Base-by-base conservation (phyloP, 2,113 vertebrate species). In the Synodontis membranacea region DNA sequence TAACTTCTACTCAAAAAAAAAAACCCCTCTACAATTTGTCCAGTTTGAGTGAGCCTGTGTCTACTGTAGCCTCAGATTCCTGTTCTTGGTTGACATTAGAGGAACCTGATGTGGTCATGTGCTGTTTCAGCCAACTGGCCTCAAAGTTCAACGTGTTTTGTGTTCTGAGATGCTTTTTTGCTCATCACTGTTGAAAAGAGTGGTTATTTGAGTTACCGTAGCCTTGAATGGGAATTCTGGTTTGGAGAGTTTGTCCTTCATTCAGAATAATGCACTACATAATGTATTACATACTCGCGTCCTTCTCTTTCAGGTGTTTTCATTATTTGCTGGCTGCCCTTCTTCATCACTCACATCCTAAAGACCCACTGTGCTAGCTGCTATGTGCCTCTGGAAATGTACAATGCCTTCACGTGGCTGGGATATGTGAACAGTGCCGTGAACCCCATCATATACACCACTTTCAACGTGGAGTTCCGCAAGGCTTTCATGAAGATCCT, bases 401-500 rank as follows among this genome's bases (percentile, higher is more conserved):
- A 99, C 93, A 99, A 96, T 48, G 97, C 97, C 89, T 99, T 97
- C 91, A 99, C 98, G 0, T 99, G 98, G 98, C 96, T 99, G 85
- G 98, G 98, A 86, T 99, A 99, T 0, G 97, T 99, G 91, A 99
- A 99, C 93, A 99, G 98, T 6, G 98, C 98, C 5, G 96, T 99
- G 91, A 99, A 99, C 92, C 98, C 98, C 46, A 98, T 99, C 90
- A 99, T 99, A 89, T 99, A 99, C 93, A 99, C 98, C 83, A 99
- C 98, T 86, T 99, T 99, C 92, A 99, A 99, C 88, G 93, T 99
- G 0, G 98, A 99, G 93, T 99, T 99, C 91, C 95, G 98, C 92
- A 99, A 99, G 93, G 98, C 98, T 86, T 99, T 99, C 95, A 94
- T 99, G 91, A 99, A 99, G 95, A 98, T 99, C 91, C 95, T 99